Percentiles rank a stretch among this genome's conserved stretches.
phyloP scores from a whole-genome alignment of 2,113 vertebrate species.

The Brachirus orientalis region DNA sequence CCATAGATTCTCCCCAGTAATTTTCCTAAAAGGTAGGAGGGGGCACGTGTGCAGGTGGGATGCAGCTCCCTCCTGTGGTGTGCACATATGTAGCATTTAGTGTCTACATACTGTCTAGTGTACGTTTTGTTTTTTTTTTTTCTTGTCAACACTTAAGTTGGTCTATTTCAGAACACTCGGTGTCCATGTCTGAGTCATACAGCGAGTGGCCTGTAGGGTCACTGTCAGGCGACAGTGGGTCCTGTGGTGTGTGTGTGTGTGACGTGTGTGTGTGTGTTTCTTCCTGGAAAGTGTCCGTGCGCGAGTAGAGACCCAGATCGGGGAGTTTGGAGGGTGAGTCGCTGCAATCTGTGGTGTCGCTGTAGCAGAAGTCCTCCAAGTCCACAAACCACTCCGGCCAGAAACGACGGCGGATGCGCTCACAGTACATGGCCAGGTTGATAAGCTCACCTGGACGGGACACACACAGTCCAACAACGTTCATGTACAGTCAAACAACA shows the following conservation, averaged over 20 bases:
- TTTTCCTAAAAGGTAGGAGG: constrained; percentile 24
- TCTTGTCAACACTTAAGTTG: constrained; percentile 86
- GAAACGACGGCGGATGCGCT: constrained; percentile 94
- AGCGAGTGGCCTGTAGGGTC: constrained; percentile 94
- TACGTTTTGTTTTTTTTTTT: constrained; percentile 6
- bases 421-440: constrained; percentile 98
- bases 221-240: constrained; percentile 89
- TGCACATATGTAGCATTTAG: constrained; percentile 19
- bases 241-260: constrained; percentile 43
- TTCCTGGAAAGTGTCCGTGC: constrained; percentile 92
- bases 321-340: constrained; percentile 80
- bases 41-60: constrained; percentile 12
- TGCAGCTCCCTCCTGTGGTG: constrained; percentile 25
- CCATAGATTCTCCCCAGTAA: constrained; percentile 9
- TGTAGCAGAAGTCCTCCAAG: constrained; percentile 89
- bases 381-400: constrained; percentile 98
- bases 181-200: constrained; percentile 97
- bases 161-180: constrained; percentile 92
- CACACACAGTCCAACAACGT: background rate
- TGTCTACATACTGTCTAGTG: background rate
- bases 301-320: constrained; percentile 93
- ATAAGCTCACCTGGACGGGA: constrained; percentile 90
- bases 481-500: no score
- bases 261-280: constrained; percentile 62
- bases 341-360: constrained; percentile 86